phyloP scores from a whole-genome alignment of 2,113 vertebrate species.

The Malurus cyaneus region DNA sequence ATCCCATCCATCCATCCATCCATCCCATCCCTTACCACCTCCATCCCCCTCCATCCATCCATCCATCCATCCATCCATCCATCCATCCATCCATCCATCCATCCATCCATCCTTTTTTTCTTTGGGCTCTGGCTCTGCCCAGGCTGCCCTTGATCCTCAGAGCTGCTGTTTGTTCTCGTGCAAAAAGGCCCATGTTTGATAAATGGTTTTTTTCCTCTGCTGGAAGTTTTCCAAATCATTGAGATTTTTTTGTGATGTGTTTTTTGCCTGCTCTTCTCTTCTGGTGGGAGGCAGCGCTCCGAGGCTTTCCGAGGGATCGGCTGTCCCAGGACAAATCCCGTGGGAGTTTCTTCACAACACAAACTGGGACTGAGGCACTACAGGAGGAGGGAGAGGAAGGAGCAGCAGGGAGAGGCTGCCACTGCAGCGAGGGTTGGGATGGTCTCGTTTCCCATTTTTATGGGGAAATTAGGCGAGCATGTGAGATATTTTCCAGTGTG shows the following conservation, averaged over 20 bases:
- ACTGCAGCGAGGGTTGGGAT: neutral
- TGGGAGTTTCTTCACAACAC: neutral
- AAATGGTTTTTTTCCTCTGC: neutral
- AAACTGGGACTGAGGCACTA: neutral
- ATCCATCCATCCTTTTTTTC: neutral
- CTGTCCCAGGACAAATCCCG: neutral
- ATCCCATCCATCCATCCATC: neutral
- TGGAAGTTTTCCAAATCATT: neutral
- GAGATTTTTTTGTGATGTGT: neutral
- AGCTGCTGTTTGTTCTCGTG: neutral
- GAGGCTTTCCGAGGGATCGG: neutral
- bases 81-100: neutral
- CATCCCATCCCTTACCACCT: no score
- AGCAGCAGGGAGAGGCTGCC: neutral
- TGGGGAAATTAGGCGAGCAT: accelerated
- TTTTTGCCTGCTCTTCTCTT: neutral
- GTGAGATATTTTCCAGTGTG: accelerated
- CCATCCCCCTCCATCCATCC: neutral
- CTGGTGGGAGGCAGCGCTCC: neutral
- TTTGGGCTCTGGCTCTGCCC: neutral
- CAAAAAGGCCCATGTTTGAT: accelerated
- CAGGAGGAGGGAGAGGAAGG: neutral
- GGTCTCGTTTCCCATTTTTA: neutral
- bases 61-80: no score
- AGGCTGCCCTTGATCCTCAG: neutral